Evolutionary conservation across 2,888 invertebrate species (phyloP).

Genomic region (Meteorus cinctellus): DNA sequence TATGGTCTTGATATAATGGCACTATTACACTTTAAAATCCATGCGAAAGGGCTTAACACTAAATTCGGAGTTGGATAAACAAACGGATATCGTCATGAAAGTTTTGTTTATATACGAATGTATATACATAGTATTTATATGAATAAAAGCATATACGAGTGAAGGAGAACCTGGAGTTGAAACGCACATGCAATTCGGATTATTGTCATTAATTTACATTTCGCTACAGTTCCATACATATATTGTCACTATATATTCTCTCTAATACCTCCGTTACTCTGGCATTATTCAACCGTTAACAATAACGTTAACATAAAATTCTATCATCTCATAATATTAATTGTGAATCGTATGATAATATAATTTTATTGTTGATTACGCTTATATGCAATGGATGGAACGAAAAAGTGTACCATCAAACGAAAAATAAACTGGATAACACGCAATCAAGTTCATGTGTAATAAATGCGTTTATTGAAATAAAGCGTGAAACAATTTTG

Average conservation of each 20-base stretch:
- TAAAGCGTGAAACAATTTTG: too few relatives aligned
- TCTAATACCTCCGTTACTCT: neutral
- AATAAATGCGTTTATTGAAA: too few relatives aligned
- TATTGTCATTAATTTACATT: constrained; percentile 31
- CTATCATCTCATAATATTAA: too few relatives aligned
- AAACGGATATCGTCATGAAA: constrained; percentile 16
- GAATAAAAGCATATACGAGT: neutral
- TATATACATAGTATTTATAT: neutral
- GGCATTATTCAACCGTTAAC: neutral
- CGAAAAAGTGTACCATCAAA: too few relatives aligned
- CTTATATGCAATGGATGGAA: too few relatives aligned
- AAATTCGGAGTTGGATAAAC: constrained; percentile 23
- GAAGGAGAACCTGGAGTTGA: neutral
- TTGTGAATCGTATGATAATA: too few relatives aligned
- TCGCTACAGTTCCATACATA: constrained; percentile 17
- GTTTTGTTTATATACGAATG: neutral
- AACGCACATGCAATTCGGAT: constrained; percentile 21
- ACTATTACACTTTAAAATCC: too few relatives aligned
- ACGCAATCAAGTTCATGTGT: too few relatives aligned
- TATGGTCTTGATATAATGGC: neutral
- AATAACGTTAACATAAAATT: neutral
- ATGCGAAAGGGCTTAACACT: neutral
- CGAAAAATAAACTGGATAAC: too few relatives aligned
- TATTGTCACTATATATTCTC: neutral
- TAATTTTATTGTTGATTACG: too few relatives aligned